These are phyloP conservation scores for Cepphus grylle DNA, from an alignment of 2,113 vertebrate genomes.

Conservation along the genomic window DNA sequence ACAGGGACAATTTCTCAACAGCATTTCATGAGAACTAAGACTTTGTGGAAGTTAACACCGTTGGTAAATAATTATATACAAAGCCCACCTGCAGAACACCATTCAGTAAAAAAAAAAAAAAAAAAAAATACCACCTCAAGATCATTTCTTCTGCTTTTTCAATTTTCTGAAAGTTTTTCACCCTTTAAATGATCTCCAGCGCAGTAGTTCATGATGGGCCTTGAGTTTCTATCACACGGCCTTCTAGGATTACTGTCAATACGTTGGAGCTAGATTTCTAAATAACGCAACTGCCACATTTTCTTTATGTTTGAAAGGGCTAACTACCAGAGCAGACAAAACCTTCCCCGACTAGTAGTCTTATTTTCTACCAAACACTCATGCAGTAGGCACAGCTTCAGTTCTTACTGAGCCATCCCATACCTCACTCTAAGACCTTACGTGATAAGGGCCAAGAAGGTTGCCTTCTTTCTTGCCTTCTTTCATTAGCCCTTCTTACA, in stretches of 20 bases:
- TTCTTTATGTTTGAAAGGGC: not conserved
- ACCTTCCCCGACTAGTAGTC: not conserved
- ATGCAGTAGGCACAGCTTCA: not conserved
- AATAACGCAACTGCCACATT: not conserved
- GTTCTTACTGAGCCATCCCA: not conserved
- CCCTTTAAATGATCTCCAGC: not conserved
- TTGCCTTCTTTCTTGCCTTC: not conserved
- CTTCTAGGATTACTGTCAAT: not conserved
- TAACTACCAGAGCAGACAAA: not conserved
- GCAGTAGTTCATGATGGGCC: accelerated
- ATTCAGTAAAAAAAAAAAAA: not conserved
- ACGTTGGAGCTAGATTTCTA: not conserved
- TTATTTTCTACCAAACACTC: not conserved
- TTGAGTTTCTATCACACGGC: not conserved
- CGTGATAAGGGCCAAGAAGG: not conserved
- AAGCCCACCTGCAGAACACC: not conserved
- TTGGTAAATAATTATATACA: not conserved
- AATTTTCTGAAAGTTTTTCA: not conserved
- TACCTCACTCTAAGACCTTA: not conserved
- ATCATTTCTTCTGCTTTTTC: not conserved
- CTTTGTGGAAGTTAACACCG: not conserved
- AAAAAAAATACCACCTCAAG: not conserved
- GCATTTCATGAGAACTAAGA: not conserved
- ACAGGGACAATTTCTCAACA: not conserved
- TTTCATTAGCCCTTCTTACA: not conserved